Evolutionary conservation across 2,888 invertebrate genomes (phyloP).

Genomic region (Aplocera efformata): DNA sequence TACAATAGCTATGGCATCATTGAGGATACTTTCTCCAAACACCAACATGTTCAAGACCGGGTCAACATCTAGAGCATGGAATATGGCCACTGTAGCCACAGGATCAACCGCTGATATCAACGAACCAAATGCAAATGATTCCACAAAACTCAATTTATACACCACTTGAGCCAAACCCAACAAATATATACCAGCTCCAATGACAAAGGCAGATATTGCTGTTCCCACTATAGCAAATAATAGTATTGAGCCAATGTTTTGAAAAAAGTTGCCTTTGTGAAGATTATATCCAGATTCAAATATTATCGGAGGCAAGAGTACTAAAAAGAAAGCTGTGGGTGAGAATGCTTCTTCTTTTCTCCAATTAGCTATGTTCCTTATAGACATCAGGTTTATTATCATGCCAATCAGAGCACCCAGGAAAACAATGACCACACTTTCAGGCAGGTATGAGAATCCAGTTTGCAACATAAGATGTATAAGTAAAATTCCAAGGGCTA

Average conservation of each 20-base stretch:
- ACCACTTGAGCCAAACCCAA: conserved; percentile 95
- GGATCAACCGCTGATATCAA: conserved; percentile 99
- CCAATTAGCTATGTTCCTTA: conserved; percentile 95
- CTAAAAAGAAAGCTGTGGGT: conserved; percentile 98
- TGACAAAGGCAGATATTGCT: conserved; percentile 96
- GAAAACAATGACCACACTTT: conserved; percentile 98
- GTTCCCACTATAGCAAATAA: conserved; percentile 99
- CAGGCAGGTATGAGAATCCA: conserved; percentile 97
- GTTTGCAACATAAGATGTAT: conserved; percentile 97
- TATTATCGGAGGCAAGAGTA: conserved; percentile 98
- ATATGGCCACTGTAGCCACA: conserved; percentile 99
- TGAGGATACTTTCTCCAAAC: conserved; percentile 96
- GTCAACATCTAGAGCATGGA: conserved; percentile 98
- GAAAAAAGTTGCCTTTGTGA: conserved; percentile 97
- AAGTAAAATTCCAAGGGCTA: conserved; percentile 95
- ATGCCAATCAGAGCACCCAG: conserved; percentile 96
- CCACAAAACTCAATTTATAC: conserved; percentile 95
- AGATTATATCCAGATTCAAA: conserved; percentile 99
- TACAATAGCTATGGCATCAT: conserved; percentile 99
- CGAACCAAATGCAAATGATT: conserved; percentile 99
- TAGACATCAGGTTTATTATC: conserved; percentile 92
- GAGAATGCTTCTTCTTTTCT: conserved; percentile 98
- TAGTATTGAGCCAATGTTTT: conserved; percentile 99
- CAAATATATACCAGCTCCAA: conserved; percentile 97
- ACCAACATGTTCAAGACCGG: conserved; percentile 99